Conservation (phyloP, 2,113 vertebrate genomes). For the Phylloscopus trochilus region DNA sequence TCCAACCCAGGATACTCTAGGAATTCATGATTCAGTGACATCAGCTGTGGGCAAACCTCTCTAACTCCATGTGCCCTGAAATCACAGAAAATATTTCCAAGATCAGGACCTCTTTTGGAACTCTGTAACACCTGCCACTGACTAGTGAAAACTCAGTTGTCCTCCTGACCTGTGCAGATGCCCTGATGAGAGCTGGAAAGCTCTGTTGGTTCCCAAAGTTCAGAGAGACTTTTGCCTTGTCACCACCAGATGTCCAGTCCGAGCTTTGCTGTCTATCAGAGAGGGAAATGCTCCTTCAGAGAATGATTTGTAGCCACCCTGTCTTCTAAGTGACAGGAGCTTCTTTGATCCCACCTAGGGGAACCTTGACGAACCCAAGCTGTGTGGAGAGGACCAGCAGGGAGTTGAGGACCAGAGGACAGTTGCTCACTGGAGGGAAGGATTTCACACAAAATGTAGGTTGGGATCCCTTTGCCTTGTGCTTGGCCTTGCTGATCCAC, state of each 20-base stretch:
- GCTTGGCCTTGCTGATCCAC: not conserved
- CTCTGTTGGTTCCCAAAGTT: not conserved
- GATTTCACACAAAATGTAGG: not conserved
- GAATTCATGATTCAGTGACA: not conserved
- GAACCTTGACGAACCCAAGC: not conserved
- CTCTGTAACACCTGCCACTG: not conserved
- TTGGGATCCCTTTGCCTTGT: rapidly evolving
- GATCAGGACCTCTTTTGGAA: not conserved
- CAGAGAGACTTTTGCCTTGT: not conserved
- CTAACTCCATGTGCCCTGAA: not conserved
- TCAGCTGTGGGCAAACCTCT: not conserved
- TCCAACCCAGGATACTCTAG: not conserved
- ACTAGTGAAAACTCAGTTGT: not conserved
- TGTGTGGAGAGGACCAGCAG: not conserved
- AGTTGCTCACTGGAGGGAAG: not conserved
- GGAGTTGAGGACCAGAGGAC: not conserved
- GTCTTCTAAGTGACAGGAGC: not conserved
- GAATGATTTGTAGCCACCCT: not conserved
- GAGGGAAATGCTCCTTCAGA: not conserved
- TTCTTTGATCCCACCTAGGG: not conserved
- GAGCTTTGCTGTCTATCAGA: not conserved
- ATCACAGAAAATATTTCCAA: not conserved
- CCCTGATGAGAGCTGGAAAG: not conserved
- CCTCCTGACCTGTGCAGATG: not conserved
- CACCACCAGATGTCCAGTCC: not conserved